These are phyloP conservation scores for Denticeps clupeoides DNA, from an alignment of 2,797 vertebrate species.

Conservation along the genomic window DNA sequence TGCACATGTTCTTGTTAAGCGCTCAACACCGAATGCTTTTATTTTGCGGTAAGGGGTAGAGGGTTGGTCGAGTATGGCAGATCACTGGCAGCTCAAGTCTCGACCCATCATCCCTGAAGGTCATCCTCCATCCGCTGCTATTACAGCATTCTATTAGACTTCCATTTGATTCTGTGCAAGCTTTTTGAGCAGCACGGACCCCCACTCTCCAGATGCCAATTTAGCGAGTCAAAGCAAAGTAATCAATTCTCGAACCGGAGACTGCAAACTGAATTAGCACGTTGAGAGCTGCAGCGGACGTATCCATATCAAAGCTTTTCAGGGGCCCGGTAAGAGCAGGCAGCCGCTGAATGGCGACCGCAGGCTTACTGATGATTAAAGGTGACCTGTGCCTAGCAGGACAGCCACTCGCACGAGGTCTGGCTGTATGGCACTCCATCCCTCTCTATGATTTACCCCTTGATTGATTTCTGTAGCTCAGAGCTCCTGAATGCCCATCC, in stretches of 20 bases:
- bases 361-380: constrained; percentile 52
- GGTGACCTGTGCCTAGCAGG: constrained; percentile 44
- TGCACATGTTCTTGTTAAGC: too few relatives aligned
- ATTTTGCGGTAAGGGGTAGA: neutral
- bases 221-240: constrained; percentile 48
- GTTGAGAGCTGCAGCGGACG: constrained; percentile 42
- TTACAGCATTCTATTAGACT: constrained; percentile 45
- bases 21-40: neutral
- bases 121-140: constrained; percentile 39
- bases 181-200: constrained; percentile 19
- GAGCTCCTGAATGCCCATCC: constrained; percentile 19
- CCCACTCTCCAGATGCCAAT: constrained; percentile 45
- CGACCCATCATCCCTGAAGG: constrained; percentile 33
- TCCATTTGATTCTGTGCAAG: constrained; percentile 42
- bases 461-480: constrained; percentile 42
- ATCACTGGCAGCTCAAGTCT: constrained; percentile 9
- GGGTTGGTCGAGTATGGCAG: neutral
- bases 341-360: constrained; percentile 41
- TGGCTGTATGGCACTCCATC: constrained; percentile 29
- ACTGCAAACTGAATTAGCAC: constrained; percentile 50
- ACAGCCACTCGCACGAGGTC: constrained; percentile 28
- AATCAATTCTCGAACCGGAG: constrained; percentile 55
- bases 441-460: constrained; percentile 17
- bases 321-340: constrained; percentile 29
- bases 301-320: constrained; percentile 56